These are phyloP conservation scores for Capitella teleta DNA, from an alignment of 1,140 invertebrate species.

Conservation along the genomic window DNA sequence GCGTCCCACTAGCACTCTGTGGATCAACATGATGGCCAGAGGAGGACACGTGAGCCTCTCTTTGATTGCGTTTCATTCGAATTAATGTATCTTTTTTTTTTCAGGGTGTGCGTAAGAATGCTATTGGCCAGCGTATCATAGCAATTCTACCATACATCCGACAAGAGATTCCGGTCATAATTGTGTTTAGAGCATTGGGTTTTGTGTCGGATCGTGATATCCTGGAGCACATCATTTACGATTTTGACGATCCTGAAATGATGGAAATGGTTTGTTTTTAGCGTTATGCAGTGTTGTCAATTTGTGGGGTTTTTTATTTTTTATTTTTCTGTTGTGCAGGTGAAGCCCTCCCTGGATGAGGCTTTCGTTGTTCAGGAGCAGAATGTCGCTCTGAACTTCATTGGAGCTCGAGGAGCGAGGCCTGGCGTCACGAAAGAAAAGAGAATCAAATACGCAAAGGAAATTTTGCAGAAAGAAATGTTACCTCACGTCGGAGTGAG, in stretches of 20 bases:
- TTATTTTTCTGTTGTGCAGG: slow-evolving; percentile 25
- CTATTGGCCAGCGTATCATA: slow-evolving; percentile 95
- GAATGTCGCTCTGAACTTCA: slow-evolving; percentile 95
- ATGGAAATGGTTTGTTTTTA: slow-evolving; percentile 98
- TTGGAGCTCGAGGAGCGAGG: slow-evolving; percentile 86
- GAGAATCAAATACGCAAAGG: slow-evolving; percentile 95
- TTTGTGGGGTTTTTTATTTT: slow-evolving; percentile 4
- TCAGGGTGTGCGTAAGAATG: slow-evolving; percentile 87
- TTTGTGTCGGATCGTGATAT: slow-evolving; percentile 99
- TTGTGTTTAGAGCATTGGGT: slow-evolving; percentile 88
- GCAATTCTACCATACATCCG: slow-evolving; percentile 97
- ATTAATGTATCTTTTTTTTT: background rate
- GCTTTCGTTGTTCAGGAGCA: slow-evolving; percentile 99
- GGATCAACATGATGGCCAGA: slow-evolving; percentile 98
- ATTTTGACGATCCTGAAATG: slow-evolving; percentile 98
- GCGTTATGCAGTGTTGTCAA: background rate
- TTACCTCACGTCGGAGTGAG: slow-evolving; percentile 96
- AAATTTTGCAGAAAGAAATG: slow-evolving; percentile 99
- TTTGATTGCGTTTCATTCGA: background rate
- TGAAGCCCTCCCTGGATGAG: slow-evolving; percentile 94
- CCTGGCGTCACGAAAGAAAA: slow-evolving; percentile 98
- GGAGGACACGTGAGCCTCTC: slow-evolving; percentile 57
- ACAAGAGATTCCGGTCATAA: slow-evolving; percentile 97
- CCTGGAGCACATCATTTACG: slow-evolving; percentile 96
- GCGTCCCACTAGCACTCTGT: slow-evolving; percentile 88